A percentile compares a stretch with the other conserved stretches of the same genome.
phyloP scores from a whole-genome alignment of 1,140 invertebrate species.

The Amphibalanus amphitrite region DNA sequence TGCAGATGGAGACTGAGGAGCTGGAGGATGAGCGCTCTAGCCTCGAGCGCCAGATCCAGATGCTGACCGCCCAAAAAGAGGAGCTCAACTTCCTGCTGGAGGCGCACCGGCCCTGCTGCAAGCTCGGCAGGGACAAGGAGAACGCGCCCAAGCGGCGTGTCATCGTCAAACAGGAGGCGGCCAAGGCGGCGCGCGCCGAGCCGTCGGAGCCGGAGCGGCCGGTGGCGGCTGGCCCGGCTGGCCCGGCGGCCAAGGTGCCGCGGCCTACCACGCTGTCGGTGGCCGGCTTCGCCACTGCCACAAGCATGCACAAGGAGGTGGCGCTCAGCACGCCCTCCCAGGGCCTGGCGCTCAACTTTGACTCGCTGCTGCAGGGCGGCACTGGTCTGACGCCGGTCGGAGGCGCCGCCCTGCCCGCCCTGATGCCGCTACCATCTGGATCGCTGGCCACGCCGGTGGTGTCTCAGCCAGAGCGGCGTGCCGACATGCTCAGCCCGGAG shows the following conservation, averaged over 20 bases:
- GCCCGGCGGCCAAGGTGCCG: conserved; percentile 28
- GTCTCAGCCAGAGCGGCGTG: not conserved
- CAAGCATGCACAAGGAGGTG: conserved; percentile 25
- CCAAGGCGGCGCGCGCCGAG: conserved; percentile 13
- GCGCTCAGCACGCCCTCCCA: conserved; percentile 71
- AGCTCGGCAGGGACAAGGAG: conserved; percentile 15
- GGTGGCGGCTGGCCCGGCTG: conserved; percentile 17
- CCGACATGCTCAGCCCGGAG: not conserved
- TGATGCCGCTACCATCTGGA: conserved; percentile 12
- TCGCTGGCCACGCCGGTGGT: conserved; percentile 17
- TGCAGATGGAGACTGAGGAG: conserved; percentile 72
- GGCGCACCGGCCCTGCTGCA: conserved; percentile 46
- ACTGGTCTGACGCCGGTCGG: conserved; percentile 71
- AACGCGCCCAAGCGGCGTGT: not conserved
- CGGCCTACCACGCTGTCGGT: conserved; percentile 21
- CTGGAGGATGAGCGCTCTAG: conserved; percentile 62
- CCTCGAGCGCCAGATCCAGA: conserved; percentile 65
- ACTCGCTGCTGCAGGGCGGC: conserved; percentile 78
- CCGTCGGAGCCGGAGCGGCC: conserved; percentile 28
- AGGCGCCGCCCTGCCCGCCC: conserved; percentile 16
- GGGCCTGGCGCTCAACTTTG: conserved; percentile 69
- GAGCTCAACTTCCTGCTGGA: conserved; percentile 63
- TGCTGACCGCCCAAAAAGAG: conserved; percentile 51
- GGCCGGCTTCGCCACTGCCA: conserved; percentile 12
- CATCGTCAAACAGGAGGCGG: conserved; percentile 14